Evolutionary conservation across 1,140 invertebrate species (phyloP).

Genomic region (Octopus sinensis): DNA sequence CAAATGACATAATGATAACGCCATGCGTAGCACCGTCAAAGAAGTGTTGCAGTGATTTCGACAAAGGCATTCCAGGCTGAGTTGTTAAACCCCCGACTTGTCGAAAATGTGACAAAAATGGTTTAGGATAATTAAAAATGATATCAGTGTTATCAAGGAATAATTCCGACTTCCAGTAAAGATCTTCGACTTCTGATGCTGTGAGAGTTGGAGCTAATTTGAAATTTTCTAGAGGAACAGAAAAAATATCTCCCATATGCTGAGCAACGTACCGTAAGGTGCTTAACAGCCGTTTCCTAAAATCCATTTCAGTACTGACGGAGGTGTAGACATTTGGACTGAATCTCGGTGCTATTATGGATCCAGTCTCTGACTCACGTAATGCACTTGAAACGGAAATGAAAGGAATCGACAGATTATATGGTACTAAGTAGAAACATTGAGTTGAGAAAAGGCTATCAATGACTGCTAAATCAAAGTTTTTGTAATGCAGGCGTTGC

Average conservation of each 20-base stretch:
- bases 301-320: constrained; percentile 6
- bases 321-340: not conserved
- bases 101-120: constrained; percentile 19
- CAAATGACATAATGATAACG: constrained; percentile 24
- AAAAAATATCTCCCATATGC: too few relatives aligned
- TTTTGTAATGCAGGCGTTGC: not conserved
- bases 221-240: not conserved
- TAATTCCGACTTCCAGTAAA: constrained; percentile 11
- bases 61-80: constrained; percentile 20
- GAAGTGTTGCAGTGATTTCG: constrained; percentile 15
- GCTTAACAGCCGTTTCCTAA: constrained; percentile 8
- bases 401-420: not conserved
- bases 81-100: constrained; percentile 23
- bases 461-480: not conserved
- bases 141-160: constrained; percentile 19
- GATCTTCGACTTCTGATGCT: not conserved
- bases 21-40: constrained; percentile 18
- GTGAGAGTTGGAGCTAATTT: not conserved
- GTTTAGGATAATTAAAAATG: constrained; percentile 20
- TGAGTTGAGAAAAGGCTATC: not conserved
- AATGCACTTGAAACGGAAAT: not conserved
- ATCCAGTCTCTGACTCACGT: not conserved
- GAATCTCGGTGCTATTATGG: not conserved
- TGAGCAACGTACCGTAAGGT: not conserved
- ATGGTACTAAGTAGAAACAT: not conserved